Conservation (phyloP, 2,888 invertebrate species). For the Eristalinus sepulchralis region DNA sequence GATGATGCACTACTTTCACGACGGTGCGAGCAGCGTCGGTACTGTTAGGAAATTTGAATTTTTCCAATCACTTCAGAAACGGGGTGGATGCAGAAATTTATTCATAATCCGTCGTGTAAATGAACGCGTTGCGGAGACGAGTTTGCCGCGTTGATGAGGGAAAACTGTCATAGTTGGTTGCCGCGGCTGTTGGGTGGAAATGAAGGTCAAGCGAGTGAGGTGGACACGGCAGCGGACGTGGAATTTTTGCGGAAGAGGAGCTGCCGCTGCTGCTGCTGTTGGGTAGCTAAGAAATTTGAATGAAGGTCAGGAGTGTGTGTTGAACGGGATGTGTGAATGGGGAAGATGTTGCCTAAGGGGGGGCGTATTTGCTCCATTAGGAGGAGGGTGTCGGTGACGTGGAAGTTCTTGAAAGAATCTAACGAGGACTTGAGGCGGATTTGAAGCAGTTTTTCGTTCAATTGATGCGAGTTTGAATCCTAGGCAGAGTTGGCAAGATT, state of each 20-base stretch:
- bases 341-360: too few species aligned
- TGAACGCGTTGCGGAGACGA: conserved; percentile 13
- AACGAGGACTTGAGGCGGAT: too few species aligned
- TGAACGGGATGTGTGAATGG: neutral
- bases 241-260: neutral
- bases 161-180: conserved; percentile 1
- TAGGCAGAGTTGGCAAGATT: too few species aligned
- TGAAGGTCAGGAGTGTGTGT: neutral
- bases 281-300: neutral
- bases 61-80: conserved; percentile 33
- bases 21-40: neutral
- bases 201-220: neutral
- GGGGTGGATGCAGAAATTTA: conserved; percentile 10
- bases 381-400: too few species aligned
- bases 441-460: too few species aligned
- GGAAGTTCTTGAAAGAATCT: too few species aligned
- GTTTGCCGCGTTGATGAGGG: conserved; percentile 2
- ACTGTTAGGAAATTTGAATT: conserved; percentile 52
- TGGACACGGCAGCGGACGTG: neutral
- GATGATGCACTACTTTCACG: conserved; percentile 25
- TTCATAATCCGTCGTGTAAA: conserved; percentile 18
- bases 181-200: neutral
- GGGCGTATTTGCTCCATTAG: too few species aligned
- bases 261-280: too few species aligned
- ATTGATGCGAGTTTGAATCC: too few species aligned